Conservation (phyloP, 1,140 invertebrate species). For the Melitaea cinxia region DNA sequence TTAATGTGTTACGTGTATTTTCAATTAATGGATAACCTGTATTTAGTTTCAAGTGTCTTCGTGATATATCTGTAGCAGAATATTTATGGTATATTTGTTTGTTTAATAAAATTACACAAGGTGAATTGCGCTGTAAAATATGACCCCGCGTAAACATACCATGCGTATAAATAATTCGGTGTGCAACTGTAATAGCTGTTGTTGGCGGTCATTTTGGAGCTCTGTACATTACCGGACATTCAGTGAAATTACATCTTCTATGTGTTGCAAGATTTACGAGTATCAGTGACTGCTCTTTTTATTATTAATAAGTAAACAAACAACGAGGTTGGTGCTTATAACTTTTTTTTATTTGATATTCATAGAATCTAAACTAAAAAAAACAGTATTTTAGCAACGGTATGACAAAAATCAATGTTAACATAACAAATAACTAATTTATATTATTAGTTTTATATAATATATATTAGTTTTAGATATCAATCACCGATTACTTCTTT, state of each 20-base stretch:
- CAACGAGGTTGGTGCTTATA: too few relatives aligned
- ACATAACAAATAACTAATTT: too few relatives aligned
- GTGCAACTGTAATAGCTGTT: conserved; percentile 1
- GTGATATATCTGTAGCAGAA: conserved; percentile 3
- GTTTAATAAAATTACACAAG: conserved; percentile 18
- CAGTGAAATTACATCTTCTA: not conserved
- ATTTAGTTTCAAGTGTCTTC: not conserved
- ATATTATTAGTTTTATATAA: too few relatives aligned
- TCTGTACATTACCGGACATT: conserved; percentile 6
- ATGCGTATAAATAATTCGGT: conserved; percentile 25
- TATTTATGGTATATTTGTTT: conserved; percentile 10
- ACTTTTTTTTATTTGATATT: too few relatives aligned
- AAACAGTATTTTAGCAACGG: too few relatives aligned
- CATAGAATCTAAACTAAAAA: too few relatives aligned
- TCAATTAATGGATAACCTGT: not conserved
- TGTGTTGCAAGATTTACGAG: too few relatives aligned
- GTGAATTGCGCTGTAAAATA: conserved; percentile 32
- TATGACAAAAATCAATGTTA: too few relatives aligned
- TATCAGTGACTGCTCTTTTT: too few relatives aligned
- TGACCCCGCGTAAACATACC: conserved; percentile 9
- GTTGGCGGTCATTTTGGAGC: conserved; percentile 7
- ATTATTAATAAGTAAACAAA: too few relatives aligned
- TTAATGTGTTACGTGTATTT: conserved; percentile 13
- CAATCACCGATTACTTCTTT: too few relatives aligned
- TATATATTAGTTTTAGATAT: too few relatives aligned